Evolutionary conservation across 2,113 vertebrate species (phyloP).

Genomic region (Leucopternis melanops): DNA sequence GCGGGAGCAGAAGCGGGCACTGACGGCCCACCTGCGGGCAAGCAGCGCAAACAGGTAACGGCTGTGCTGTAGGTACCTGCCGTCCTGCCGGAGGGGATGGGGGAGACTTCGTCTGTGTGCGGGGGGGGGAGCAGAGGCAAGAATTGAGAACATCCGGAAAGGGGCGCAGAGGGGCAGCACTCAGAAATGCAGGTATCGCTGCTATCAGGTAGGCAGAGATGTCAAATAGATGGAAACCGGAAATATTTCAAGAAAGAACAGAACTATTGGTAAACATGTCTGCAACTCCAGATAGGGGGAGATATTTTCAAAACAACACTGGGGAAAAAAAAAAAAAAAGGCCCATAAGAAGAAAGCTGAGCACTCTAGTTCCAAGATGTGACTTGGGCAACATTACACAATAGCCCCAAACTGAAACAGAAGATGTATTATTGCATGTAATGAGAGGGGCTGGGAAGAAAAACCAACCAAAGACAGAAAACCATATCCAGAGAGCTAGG

Average conservation of each 20-base stretch:
- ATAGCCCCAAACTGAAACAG: background rate
- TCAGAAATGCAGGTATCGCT: background rate
- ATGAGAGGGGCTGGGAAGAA: background rate
- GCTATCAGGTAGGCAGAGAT: background rate
- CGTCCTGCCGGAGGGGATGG: background rate
- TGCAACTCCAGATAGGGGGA: background rate
- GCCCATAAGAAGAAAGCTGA: background rate
- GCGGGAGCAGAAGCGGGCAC: background rate
- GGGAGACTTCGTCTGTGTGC: fast-evolving
- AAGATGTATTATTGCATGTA: background rate
- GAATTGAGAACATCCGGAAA: background rate
- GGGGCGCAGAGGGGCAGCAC: background rate
- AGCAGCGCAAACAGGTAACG: fast-evolving
- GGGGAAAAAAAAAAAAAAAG: background rate
- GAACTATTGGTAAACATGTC: background rate
- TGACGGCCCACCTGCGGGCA: background rate
- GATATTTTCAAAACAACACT: background rate
- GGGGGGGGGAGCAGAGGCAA: background rate
- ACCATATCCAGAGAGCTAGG: background rate
- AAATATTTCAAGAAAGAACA: background rate
- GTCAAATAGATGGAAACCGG: background rate
- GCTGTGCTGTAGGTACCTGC: background rate
- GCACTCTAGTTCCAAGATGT: background rate
- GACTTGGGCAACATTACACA: background rate
- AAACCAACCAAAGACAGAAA: background rate